These are phyloP conservation scores for Gila orcuttii DNA, from an alignment of 2,113 vertebrate species.

Conservation along the genomic window DNA sequence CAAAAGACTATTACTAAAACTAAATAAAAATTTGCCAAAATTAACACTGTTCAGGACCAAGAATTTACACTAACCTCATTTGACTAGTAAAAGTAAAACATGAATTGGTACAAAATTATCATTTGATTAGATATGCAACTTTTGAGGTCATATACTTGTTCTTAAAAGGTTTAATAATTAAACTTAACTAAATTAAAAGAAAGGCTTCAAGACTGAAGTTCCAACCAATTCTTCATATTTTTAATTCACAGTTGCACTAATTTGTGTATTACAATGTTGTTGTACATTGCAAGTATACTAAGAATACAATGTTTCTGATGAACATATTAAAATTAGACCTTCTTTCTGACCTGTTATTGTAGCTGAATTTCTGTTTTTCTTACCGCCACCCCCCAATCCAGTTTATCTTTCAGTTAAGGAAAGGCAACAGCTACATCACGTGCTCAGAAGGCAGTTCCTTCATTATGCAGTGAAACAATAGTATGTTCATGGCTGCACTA, in stretches of 20 bases:
- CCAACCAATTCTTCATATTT: not conserved
- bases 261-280: not conserved
- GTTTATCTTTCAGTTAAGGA: slow-evolving; percentile 25
- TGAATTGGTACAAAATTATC: not conserved
- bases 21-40: no score
- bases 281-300: not conserved
- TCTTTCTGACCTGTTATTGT: not conserved
- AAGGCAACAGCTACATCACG: slow-evolving; percentile 79
- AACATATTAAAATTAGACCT: not conserved
- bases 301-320: no score
- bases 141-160: not conserved
- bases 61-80: not conserved
- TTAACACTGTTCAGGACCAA: no score
- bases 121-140: not conserved
- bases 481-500: slow-evolving; percentile 93
- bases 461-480: slow-evolving; percentile 90
- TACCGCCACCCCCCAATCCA: not conserved
- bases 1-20: no score
- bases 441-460: slow-evolving; percentile 84
- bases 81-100: not conserved
- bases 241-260: not conserved
- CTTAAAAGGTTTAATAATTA: not conserved
- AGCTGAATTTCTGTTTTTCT: slow-evolving; percentile 4
- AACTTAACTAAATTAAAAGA: not conserved
- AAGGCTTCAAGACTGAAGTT: not conserved